Evolutionary conservation across 2,888 invertebrate species (phyloP).

Genomic region (Tanypteryx hageni): DNA sequence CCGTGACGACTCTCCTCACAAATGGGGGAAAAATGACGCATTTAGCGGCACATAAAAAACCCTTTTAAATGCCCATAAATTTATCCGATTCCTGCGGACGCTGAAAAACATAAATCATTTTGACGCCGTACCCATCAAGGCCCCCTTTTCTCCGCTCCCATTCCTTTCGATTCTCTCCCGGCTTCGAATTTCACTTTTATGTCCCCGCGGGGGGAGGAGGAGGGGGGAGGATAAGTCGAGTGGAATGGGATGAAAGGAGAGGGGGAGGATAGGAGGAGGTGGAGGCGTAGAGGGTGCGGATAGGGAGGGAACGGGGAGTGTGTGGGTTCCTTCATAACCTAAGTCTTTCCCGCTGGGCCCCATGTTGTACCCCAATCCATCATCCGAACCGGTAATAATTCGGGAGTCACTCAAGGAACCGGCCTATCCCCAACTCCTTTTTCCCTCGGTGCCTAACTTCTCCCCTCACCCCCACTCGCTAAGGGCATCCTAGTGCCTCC

Average conservation of each 20-base stretch:
- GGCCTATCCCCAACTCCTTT: not conserved
- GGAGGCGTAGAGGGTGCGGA: not conserved
- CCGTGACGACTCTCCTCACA: not conserved
- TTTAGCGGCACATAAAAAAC: constrained; percentile 45
- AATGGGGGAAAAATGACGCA: constrained; percentile 38
- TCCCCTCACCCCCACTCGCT: not conserved
- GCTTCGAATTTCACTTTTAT: not conserved
- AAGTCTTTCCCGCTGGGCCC: constrained; percentile 40
- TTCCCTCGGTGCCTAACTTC: not conserved
- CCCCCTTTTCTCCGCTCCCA: not conserved
- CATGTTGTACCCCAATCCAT: constrained; percentile 54
- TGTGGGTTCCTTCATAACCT: constrained; percentile 6
- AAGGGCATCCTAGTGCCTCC: too few species aligned
- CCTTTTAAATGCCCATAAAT: constrained; percentile 60
- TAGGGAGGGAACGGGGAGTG: not conserved
- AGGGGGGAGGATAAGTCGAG: not conserved
- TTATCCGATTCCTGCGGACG: not conserved
- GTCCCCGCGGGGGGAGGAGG: not conserved
- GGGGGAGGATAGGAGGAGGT: not conserved
- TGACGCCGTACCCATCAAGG: constrained; percentile 5
- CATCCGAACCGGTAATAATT: constrained; percentile 54
- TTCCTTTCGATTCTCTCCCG: not conserved
- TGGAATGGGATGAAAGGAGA: not conserved
- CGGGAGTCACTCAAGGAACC: constrained; percentile 50
- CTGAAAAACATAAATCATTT: constrained; percentile 35